Evolutionary conservation across 1,140 invertebrate genomes (phyloP).

Genomic region (Pseudomyrmex flavicornis): DNA sequence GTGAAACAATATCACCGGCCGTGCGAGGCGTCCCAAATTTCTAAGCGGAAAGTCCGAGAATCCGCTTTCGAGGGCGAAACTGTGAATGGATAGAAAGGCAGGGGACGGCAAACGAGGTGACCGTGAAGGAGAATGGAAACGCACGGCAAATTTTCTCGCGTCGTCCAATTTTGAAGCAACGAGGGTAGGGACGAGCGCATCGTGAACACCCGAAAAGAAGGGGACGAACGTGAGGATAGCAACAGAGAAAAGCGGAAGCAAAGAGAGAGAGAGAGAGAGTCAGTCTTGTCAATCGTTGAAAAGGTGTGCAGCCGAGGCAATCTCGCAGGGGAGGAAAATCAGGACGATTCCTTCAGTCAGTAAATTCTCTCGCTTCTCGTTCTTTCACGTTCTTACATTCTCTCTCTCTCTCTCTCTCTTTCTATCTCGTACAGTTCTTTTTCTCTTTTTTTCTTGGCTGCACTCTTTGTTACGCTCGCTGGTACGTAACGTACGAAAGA

Average conservation of each 20-base stretch:
- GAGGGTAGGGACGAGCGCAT: conserved; percentile 45
- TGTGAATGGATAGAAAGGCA: neutral
- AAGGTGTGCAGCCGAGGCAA: conserved; percentile 71
- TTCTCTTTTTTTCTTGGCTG: neutral
- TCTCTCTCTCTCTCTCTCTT: neutral
- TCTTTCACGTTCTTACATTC: neutral
- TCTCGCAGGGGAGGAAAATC: conserved; percentile 77
- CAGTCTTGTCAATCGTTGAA: conserved; percentile 74
- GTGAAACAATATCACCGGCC: conserved; percentile 53
- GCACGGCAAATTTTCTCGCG: conserved; percentile 61
- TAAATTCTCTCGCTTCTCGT: conserved; percentile 70
- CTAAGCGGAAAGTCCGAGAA: neutral
- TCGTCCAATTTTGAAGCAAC: conserved; percentile 76
- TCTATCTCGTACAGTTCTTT: neutral
- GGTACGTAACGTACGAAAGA: conserved; percentile 8
- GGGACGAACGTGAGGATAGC: conserved; percentile 8
- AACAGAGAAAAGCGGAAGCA: neutral
- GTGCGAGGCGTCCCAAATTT: conserved; percentile 61
- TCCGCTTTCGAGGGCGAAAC: neutral
- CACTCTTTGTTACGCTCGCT: conserved; percentile 29
- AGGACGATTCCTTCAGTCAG: conserved; percentile 74
- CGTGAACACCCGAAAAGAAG: conserved; percentile 45
- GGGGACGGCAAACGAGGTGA: conserved; percentile 12
- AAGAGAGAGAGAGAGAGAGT: conserved; percentile 12
- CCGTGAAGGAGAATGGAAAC: conserved; percentile 14